Evolutionary conservation across 2,888 invertebrate genomes (phyloP), one percentile per base, ranked within the genome.

Genomic region (Thereva nobilitata): DNA sequence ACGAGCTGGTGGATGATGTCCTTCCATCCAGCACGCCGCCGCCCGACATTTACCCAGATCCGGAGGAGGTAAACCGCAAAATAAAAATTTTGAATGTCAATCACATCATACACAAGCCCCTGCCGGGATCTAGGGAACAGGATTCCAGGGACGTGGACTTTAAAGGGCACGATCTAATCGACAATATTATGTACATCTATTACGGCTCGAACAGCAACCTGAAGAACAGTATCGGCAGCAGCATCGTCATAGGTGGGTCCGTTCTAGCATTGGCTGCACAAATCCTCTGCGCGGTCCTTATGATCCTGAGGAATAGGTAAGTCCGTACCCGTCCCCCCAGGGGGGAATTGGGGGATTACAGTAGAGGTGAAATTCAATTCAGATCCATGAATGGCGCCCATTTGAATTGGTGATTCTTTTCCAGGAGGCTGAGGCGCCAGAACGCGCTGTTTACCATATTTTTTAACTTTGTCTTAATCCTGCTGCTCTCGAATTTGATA

Each of bases 171-270:
- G 88, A 89, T 72, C 85, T 87, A 47, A 90, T 90, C 61, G 89
- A 89, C 74, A 89, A 88, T 74, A 86, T 89, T 54, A 88, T 89
- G 76, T 89, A 89, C 74, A 83, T 89, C 45, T 89, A 89, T 72
- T 89, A 88, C 82, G 86, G 82, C 76, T 85, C 79, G 76, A 85
- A 76, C 78, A 83, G 71, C 75, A 82, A 72, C 74, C 45, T 70
- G 12, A 83, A 72, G 76, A 85, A 77, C 85, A 83, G 79, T 84
- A 77, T 78, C 81, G 69, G 79, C 79, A 76, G 79, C 12, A 81
- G 82, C 72, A 80, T 84, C 64, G 78, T 83, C 54, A 80, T 83
- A 47, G 79, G 82, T 42, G 84, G 84, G 37, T 82, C 83, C 1
- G 83, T 83, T 56, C 75, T 84, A 64, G 83, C 83, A 66, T 80